Conservation (phyloP, 2,113 vertebrate genomes). For the Catagonus wagneri region DNA sequence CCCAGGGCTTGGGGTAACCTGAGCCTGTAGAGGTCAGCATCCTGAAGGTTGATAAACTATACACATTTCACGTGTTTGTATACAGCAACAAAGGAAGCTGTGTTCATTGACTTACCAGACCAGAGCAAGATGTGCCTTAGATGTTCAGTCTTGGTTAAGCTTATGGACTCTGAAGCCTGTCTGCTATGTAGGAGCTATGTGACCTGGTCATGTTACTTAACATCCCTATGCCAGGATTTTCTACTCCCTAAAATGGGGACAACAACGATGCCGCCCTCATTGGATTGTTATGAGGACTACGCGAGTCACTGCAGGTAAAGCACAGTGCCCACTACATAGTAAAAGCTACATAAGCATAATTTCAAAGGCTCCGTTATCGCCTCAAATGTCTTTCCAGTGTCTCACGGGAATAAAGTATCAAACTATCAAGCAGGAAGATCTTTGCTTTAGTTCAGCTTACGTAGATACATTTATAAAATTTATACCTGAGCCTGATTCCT, state of each 20-base stretch:
- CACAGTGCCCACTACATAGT: background rate
- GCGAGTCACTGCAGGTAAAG: background rate
- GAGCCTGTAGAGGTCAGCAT: background rate
- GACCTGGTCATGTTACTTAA: background rate
- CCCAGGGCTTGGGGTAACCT: background rate
- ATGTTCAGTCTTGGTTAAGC: background rate
- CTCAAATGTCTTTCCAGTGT: background rate
- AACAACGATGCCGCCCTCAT: background rate
- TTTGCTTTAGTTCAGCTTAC: background rate
- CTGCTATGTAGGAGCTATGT: background rate
- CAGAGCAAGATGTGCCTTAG: background rate
- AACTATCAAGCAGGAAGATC: conserved; percentile 36
- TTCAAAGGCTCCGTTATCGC: conserved; percentile 32
- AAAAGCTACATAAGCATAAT: background rate
- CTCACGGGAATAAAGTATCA: conserved; percentile 62
- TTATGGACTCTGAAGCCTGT: background rate
- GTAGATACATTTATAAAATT: background rate
- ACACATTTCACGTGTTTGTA: background rate
- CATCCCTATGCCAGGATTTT: background rate
- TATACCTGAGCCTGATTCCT: conserved; percentile 4
- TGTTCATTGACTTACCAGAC: background rate
- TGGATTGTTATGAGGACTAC: background rate
- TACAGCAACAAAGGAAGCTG: background rate
- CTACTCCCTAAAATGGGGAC: background rate
- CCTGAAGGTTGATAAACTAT: background rate